A percentile compares a stretch with the other conserved stretches of the same genome.
These are phyloP conservation scores for Thumatha senex DNA, from an alignment of 2,888 invertebrate species.

Conservation along the genomic window DNA sequence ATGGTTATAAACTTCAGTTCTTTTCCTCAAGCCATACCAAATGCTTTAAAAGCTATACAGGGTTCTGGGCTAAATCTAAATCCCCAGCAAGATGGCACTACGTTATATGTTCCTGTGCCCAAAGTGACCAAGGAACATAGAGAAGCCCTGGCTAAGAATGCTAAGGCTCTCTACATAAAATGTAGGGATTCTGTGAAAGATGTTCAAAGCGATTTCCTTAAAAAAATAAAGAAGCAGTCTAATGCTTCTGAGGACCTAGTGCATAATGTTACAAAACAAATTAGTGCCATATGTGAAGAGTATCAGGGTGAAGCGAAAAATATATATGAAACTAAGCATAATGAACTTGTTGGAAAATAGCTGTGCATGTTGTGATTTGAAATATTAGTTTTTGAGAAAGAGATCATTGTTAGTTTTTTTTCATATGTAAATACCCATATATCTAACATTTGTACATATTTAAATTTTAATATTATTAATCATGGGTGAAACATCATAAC, in stretches of 20 bases:
- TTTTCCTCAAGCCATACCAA: conserved; percentile 94
- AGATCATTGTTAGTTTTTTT: background rate
- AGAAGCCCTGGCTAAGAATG: conserved; percentile 94
- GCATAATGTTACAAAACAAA: conserved; percentile 87
- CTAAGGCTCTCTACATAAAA: conserved; percentile 91
- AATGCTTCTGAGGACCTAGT: conserved; percentile 88
- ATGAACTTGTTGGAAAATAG: conserved; percentile 88
- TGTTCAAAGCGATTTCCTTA: conserved; percentile 88
- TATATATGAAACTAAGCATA: conserved; percentile 86
- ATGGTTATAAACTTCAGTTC: conserved; percentile 92
- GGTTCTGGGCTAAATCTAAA: conserved; percentile 95
- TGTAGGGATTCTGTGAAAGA: conserved; percentile 90
- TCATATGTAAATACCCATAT: background rate
- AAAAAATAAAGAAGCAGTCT: conserved; percentile 87
- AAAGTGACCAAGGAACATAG: conserved; percentile 97
- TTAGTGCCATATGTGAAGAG: conserved; percentile 86
- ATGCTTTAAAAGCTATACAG: conserved; percentile 88
- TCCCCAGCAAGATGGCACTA: conserved; percentile 97
- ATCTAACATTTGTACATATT: no score
- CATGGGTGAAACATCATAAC: no score
- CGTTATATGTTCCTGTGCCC: conserved; percentile 93
- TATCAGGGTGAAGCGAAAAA: conserved; percentile 78
- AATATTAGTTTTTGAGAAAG: conserved; percentile 1
- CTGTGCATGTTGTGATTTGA: background rate
- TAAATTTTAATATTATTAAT: no score